Base-by-base conservation (phyloP, 2,113 vertebrate genomes). In the Cyanoliseus patagonus region DNA sequence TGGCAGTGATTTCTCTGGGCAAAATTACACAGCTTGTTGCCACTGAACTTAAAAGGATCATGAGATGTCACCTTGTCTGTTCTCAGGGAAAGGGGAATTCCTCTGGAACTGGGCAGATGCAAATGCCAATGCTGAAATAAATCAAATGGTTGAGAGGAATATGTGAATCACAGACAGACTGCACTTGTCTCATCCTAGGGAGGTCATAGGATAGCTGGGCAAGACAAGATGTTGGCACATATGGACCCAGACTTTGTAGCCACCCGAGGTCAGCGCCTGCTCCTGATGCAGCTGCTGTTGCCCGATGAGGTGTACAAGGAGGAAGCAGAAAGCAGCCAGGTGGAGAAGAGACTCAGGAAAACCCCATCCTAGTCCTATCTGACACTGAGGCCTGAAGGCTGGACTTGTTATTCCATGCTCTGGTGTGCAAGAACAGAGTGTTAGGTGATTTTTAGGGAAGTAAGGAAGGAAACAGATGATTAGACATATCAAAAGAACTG, bases 211-310 rank as follows among this genome's bases (percentile, higher is more conserved):
- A 63, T 76, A 94, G 39, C 84, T 70, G 88, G 86, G 28, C 55
- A 83, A 91, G 73, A 59, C 39, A 68, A 82, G 59, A 62, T 0
- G 3, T 77, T 14, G 7, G 25, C 59, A 80, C 77, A 35, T 13
- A 66, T 2, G 41, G 69, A 69, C 46, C 33, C 0, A 0, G 82
- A 70, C 86, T 95, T 92, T 94, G 64, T 55, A 89, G 51, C 39
- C 79, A 82, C 55, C 27, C 82, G 85, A 84, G 92, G 76, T 92
- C 90, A 90, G 57, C 23, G 69, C 35, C 57, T 96, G 75, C 75
- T 94, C 66, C 63, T 76, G 64, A 28, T 16, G 51, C 90, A 91
- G 91, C 63, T 92, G 93, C 66, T 94, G 63, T 70, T 68, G 74
- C 59, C 67, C 82, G 82, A 85, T 92, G 85, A 93, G 59, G 51